Evolutionary conservation across 2,797 vertebrate genomes (phyloP).

Genomic region (Acrossocheilus wenchowensis): DNA sequence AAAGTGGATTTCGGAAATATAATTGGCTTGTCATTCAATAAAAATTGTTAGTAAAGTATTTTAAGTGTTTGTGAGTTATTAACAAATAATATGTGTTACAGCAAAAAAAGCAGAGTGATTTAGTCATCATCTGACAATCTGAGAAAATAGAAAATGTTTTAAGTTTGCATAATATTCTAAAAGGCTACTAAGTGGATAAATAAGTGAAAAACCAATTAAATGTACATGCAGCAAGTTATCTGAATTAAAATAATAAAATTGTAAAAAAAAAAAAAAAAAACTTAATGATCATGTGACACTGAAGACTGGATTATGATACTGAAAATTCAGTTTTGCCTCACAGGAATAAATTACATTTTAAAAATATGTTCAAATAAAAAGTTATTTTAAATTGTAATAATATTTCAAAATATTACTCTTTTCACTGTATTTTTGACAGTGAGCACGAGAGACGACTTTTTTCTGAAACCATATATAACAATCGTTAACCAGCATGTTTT

Average conservation of each 20-base stretch:
- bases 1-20: constrained; percentile 76
- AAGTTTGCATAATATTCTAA: background rate
- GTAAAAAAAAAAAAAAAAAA: background rate
- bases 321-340: background rate
- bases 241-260: background rate
- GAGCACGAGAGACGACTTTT: background rate
- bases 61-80: background rate
- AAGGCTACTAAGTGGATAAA: background rate
- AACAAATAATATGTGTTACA: background rate
- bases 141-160: background rate
- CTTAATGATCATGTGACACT: background rate
- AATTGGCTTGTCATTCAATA: constrained; percentile 82
- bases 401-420: background rate
- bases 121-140: background rate
- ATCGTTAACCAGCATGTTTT: background rate
- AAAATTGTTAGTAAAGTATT: constrained; percentile 69
- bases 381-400: background rate
- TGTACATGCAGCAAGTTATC: background rate
- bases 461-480: background rate
- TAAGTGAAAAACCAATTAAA: too few species aligned
- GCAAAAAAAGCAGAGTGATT: background rate
- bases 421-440: background rate
- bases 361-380: background rate
- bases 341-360: background rate
- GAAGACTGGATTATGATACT: background rate